Evolutionary conservation across 2,888 invertebrate species (phyloP), one percentile per base, ranked within the genome.

Genomic region (Cosmopolites sordidus): DNA sequence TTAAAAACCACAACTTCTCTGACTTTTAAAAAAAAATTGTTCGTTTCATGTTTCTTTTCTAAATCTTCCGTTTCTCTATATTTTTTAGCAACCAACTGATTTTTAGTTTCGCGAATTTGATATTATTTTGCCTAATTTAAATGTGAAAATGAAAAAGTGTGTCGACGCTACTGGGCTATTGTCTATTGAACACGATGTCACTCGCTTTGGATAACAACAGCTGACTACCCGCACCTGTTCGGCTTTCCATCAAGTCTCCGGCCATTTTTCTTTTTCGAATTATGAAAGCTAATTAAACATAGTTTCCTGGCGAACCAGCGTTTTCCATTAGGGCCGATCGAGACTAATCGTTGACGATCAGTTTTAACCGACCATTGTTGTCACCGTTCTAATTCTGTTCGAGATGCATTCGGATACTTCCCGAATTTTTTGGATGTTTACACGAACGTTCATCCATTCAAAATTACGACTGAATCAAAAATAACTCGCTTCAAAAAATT

Each of bases 301-400:
- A 48, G 47, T 58, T 51, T 58, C 58, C 58, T 58, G 43, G 51
- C 45, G 49, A 54, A 58, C 58, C 44, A 58, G 54, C 54, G 39
- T 58, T 58, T 58, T 58, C 58, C 58, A 58, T 58, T 58, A 54
- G 51, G 45, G 48, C 38, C 54, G 58, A 58, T 54, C 51, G 48
- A 54, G 51, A 58, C 37, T 58, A 58, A 58, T 58, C 48, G 58
- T 45, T 41, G 51, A 46, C 58, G 43, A 58, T 58, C 54, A 48
- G 48, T 55, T 51, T 54, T 52, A 51, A 51, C 47, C 47, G 55
- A 45, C 42, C 55, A 55, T 51, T 55, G 51, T 55, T 54, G 27
- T 46, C 45, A 33, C 33, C 11, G 39, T 48, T 52, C 52, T 48
- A 52, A 43, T 48, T 52, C 48, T 43, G 48, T 48, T 4, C 33